Conservation (phyloP, 2,797 vertebrate genomes). For the Tokudaia muenninki region DNA sequence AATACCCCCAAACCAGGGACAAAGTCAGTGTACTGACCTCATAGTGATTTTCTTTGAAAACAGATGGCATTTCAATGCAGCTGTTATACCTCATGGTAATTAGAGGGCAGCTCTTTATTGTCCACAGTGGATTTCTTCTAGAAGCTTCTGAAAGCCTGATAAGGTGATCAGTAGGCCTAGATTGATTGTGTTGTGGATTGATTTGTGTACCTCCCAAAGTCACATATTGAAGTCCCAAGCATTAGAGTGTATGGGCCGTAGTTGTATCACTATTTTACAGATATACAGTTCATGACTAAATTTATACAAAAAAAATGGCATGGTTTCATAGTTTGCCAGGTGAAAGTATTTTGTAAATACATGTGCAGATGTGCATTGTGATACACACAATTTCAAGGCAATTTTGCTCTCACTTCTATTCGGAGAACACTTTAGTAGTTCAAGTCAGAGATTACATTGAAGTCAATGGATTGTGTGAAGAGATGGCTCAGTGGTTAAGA, state of each 20-base stretch:
- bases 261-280: conserved; percentile 14
- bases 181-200: not conserved
- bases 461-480: not conserved
- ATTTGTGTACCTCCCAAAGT: not conserved
- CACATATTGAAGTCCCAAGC: not conserved
- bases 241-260: not conserved
- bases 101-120: not conserved
- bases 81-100: not conserved
- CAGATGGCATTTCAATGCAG: not conserved
- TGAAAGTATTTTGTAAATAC: conserved; percentile 26
- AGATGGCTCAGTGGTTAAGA: not conserved
- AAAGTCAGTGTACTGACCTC: not conserved
- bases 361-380: not conserved
- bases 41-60: not conserved
- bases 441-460: conserved; percentile 3
- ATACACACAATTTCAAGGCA: conserved; percentile 21
- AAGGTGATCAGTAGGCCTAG: not conserved
- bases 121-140: conserved; percentile 17
- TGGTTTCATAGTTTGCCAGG: not conserved
- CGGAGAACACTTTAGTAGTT: conserved; percentile 12
- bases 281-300: not conserved
- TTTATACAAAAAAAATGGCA: conserved; percentile 26
- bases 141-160: conserved; percentile 33
- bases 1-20: not conserved
- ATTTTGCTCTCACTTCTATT: conserved; percentile 37